Conservation (phyloP, 2,113 vertebrate genomes). For the Asarcornis scutulata region DNA sequence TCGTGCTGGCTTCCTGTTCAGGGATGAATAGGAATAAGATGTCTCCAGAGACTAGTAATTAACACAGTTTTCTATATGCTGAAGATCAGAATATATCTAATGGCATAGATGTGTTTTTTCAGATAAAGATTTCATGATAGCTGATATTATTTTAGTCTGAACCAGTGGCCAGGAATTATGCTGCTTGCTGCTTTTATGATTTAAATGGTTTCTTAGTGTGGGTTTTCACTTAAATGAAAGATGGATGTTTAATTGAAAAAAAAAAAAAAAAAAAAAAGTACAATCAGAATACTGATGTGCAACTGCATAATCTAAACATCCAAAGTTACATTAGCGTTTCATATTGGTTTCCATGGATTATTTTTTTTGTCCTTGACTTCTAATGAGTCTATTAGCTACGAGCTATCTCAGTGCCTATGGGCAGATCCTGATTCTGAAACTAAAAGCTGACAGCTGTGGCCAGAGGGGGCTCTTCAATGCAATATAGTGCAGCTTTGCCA, state of each 20-base stretch:
- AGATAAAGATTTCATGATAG: background rate
- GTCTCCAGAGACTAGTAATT: background rate
- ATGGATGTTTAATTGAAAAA: background rate
- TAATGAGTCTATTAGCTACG: constrained; percentile 77
- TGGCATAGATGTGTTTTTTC: background rate
- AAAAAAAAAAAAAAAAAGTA: background rate
- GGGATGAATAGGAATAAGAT: background rate
- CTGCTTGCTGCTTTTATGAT: background rate
- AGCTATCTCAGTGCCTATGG: constrained; percentile 57
- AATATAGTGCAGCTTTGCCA: constrained; percentile 32
- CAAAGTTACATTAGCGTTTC: constrained; percentile 69
- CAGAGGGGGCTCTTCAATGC: constrained; percentile 49
- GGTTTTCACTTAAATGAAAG: constrained; percentile 22
- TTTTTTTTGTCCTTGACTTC: constrained; percentile 80
- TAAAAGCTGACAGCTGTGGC: constrained; percentile 66
- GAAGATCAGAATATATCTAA: background rate
- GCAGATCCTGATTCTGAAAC: constrained; percentile 56
- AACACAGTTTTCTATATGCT: background rate
- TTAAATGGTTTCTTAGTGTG: background rate
- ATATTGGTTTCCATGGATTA: constrained; percentile 63
- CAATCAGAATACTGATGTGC: background rate
- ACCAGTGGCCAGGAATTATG: background rate
- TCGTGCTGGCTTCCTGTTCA: background rate
- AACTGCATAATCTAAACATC: background rate
- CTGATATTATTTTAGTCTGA: background rate